These are phyloP conservation scores for Fratercula arctica DNA, from an alignment of 2,797 vertebrate species.

Conservation along the genomic window DNA sequence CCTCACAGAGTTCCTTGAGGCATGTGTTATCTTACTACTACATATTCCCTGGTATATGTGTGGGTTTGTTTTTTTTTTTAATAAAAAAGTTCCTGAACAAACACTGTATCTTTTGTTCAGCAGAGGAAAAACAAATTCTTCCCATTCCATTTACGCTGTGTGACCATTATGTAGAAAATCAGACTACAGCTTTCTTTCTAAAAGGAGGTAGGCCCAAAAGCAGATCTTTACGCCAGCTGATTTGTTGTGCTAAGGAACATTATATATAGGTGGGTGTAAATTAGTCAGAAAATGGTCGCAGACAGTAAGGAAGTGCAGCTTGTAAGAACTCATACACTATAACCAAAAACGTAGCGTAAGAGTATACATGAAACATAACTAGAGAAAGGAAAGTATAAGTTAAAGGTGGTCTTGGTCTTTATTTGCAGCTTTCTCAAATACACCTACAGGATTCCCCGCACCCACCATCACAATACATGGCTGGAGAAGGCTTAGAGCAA, in stretches of 20 bases:
- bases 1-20: conserved; percentile 16
- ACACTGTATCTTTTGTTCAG: conserved; percentile 18
- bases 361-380: not conserved
- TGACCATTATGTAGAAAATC: not conserved
- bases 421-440: not conserved
- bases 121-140: conserved; percentile 31
- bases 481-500: not conserved
- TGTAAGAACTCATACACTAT: not conserved
- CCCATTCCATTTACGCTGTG: not conserved
- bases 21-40: conserved; percentile 43
- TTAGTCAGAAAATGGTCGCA: not conserved
- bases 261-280: not conserved
- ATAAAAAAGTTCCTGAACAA: conserved; percentile 1
- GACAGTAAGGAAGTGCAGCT: not conserved
- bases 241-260: not conserved
- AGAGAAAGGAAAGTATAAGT: not conserved
- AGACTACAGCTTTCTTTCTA: not conserved
- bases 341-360: not conserved
- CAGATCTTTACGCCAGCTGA: not conserved
- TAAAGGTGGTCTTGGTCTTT: not conserved
- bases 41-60: not conserved
- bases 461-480: not conserved
- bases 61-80: not conserved
- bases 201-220: not conserved
- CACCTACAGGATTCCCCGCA: not conserved